Base-by-base conservation (phyloP, 2,888 invertebrate genomes). In the Eristalis pertinax region DNA sequence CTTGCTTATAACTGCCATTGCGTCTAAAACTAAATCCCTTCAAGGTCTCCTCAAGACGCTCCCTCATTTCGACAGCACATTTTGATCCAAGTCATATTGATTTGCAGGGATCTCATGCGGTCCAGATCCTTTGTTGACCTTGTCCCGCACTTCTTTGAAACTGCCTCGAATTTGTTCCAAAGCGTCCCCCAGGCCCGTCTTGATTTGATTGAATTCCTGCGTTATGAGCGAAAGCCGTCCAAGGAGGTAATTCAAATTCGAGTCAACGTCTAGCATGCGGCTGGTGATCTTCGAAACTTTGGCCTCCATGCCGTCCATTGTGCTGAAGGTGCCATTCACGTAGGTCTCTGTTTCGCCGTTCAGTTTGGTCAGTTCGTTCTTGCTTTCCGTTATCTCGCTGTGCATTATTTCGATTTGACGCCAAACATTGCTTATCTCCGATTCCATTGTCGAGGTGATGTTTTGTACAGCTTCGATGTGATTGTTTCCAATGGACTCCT, bases 401-500 rank as follows among this genome's bases (percentile, higher is more conserved):
- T 97, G 96, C 97, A 98, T 97, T 78, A 97, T 96, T 88, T 97
- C 97, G 89, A 98, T 97, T 92, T 97, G 98, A 26, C 97, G 94
- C 98, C 98, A 98, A 19, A 98, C 97, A 92, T 97, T 96, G 89
- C 96, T 95, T 92, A 97, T 96, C 91, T 97, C 97, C 15, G 95
- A 94, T 90, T 97, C 97, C 91, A 98, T 95, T 91, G 96, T 96
- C 0, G 95, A 93, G 69, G 96, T 97, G 70, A 97, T 93, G 92
- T 97, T 97, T 5, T 95, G 94, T 78, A 97, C 92, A 0, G 96
- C 95, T 2, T 95, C 95, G 56, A 95, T 95, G 90, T 97, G 97
- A 90, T 96, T 96, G 88, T 94, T 95, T 88, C 96, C 93, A 82
- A 98, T 95, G 1, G 95, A 94, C 58, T 94, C 93, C 77, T 97